Base-by-base conservation (phyloP, 1,140 invertebrate genomes). In the Drosophila lini region DNA sequence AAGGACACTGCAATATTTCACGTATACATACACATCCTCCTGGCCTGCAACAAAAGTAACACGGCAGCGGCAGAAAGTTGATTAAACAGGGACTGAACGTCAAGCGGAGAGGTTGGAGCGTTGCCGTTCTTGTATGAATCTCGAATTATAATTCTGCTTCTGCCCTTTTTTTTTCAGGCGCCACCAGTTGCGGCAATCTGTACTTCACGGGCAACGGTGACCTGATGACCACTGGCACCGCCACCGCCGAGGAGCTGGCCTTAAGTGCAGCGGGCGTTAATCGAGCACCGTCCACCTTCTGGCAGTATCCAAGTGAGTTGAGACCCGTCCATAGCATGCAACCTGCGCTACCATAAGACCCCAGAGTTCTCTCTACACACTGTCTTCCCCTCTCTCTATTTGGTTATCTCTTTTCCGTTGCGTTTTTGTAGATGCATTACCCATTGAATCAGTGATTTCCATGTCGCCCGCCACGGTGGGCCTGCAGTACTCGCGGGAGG, bases 401-500 rank as follows among this genome's bases (percentile, higher is more conserved):
- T 67, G 32, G 81, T 84, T 89, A 55, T 85, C 58, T 85, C 58
- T 80, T 78, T 81, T 65, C 92, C 68, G 75, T 85, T 86, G 82
- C 78, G 74, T 86, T 60, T 63, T 70, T 93, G 56, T 93, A 94
- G 94, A 94, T 76, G 94, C 94, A 92, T 93, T 96, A 80, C 94
- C 95, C 42, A 94, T 95, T 93, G 95, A 95, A 91, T 94, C 95
- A 81, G 94, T 95, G 93, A 94, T 95, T 78, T 94, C 93, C 90
- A 94, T 94, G 94, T 94, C 95, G 56, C 93, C 95, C 91, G 94
- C 95, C 56, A 93, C 95, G 88, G 94, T 95, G 61, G 95, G 96
- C 58, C 95, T 96, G 93, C 96, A 97, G 92, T 93, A 97, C 76
- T 96, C 96, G 45, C 94, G 97, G 50, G 97, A 98, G 93, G 96